Conservation (phyloP, 2,888 invertebrate genomes). For the Lochmaea crataegi region DNA sequence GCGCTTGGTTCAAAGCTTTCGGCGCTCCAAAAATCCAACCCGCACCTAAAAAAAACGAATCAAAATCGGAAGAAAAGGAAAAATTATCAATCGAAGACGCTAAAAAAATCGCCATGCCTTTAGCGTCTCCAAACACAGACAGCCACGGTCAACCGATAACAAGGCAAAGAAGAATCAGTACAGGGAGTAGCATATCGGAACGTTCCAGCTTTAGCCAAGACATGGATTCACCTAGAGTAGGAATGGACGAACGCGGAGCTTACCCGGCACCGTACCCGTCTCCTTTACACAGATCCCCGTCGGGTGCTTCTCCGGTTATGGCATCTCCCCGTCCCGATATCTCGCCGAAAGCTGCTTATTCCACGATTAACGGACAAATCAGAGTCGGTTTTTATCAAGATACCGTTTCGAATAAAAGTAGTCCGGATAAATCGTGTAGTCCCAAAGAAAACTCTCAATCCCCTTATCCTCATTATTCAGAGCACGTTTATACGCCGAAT, state of each 20-base stretch:
- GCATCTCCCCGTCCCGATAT: conserved; percentile 82
- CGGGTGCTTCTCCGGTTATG: conserved; percentile 71
- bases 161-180: conserved; percentile 79
- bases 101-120: conserved; percentile 58
- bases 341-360: conserved; percentile 73
- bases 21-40: conserved; percentile 82
- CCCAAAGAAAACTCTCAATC: conserved; percentile 79
- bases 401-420: conserved; percentile 84
- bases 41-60: conserved; percentile 72
- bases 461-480: conserved; percentile 69
- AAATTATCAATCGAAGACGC: conserved; percentile 47
- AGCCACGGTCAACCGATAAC: conserved; percentile 60
- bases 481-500: conserved; percentile 71
- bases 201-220: conserved; percentile 83
- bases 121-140: conserved; percentile 61
- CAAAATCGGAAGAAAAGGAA: conserved; percentile 64
- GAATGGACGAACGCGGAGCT: conserved; percentile 70
- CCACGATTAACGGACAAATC: conserved; percentile 83
- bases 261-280: conserved; percentile 81
- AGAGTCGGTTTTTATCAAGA: conserved; percentile 92
- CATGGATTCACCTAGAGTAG: conserved; percentile 77
- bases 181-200: conserved; percentile 83
- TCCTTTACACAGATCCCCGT: conserved; percentile 78
- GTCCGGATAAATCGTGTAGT: conserved; percentile 86
- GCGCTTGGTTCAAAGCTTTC: conserved; percentile 93